Base-by-base conservation (phyloP, 2,113 vertebrate genomes). In the Cephalopterus ornatus region DNA sequence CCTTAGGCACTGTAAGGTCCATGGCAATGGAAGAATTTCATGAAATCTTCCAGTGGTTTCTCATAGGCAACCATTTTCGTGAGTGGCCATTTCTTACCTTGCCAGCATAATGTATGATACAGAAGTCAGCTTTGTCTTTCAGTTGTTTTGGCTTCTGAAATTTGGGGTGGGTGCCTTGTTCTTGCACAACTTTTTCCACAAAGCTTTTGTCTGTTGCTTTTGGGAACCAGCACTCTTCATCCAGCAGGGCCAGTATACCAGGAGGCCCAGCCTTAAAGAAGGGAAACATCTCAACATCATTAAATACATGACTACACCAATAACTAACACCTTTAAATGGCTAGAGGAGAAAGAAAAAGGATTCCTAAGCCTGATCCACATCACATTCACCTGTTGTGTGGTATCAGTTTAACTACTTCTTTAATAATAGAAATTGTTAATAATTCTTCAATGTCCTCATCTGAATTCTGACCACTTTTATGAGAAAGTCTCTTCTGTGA, bases 221-320 rank as follows among this genome's bases (percentile, higher is more conserved):
- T 74, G 99, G 99, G 85, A 99, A 99, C 99, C 99, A 99, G 96
- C 99, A 99, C 91, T 99, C 99, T 95, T 99, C 99, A 55, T 99
- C 99, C 96, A 99, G 96, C 79, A 99, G 97, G 58, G 99, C 99
- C 76, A 99, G 96, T 89, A 99, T 99, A 93, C 99, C 99, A 13
- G 99, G 99, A 56, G 99, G 99, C 37, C 98, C 99, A 78, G 99
- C 98, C 99, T 99, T 95, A 47, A 56, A 81, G 41, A 77, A 77
- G 8, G 47, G 13, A 90, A 50, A 92, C 20, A 82, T 63, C 41
- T 82, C 89, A 92, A 82, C 24, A n/a, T 49, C 33, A 66, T 53
- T 91, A 93, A 65, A 30, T 23, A 84, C 19, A 55, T 9, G 2
- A 73, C 35, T 84, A 47, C 16, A 50, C 14, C 4, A 18, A 61